Base-by-base conservation (phyloP, 2,797 vertebrate species). In the Clarias fuscus region DNA sequence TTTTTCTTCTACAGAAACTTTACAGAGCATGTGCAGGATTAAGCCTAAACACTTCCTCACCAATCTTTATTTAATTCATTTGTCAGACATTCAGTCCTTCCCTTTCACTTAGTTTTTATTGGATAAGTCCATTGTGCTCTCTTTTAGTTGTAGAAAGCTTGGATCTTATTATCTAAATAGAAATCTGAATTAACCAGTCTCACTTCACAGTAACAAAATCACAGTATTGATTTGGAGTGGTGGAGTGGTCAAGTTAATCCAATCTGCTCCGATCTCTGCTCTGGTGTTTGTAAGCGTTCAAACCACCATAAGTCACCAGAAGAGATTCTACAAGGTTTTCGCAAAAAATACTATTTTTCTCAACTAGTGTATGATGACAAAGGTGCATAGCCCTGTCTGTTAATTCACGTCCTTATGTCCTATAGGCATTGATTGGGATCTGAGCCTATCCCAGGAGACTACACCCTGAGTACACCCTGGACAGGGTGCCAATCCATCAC, bases 141-240 rank as follows among this genome's bases (percentile, higher is more conserved):
- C 27, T 81, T 64, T 37, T 37, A 62, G 15, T 22, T 40, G 14
- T 78, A n/a, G 13, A 64, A 37, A 64, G 6, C 6, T 40, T 80
- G 33, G 59, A n/a, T 40, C 33, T 17, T 64, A 64, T 65, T 18
- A 65, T 48, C 37, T 48, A 24, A 81, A 81, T 65, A 13, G 37
- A 43, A 43, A 43, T 43, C 61, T 80, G 43, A 43, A 43, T 43
- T 8, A 53, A 53, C 62, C 62, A 65, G 64, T 64, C 37, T 43
- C 33, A 75, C 53, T 64, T 64, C 78, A 43, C 33, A 64, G 78
- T 79, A 24, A 62, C 33, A n/a, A 80, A 43, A 65, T 65, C 7
- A 62, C 20, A 43, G 24, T 18, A 14, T 65, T 65, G 37, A 65
- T 81, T 81, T 81, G 65, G 7, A 27, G 11, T 79, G 33, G 62